Conservation (phyloP, 2,113 vertebrate genomes). For the Oxyura jamaicensis region DNA sequence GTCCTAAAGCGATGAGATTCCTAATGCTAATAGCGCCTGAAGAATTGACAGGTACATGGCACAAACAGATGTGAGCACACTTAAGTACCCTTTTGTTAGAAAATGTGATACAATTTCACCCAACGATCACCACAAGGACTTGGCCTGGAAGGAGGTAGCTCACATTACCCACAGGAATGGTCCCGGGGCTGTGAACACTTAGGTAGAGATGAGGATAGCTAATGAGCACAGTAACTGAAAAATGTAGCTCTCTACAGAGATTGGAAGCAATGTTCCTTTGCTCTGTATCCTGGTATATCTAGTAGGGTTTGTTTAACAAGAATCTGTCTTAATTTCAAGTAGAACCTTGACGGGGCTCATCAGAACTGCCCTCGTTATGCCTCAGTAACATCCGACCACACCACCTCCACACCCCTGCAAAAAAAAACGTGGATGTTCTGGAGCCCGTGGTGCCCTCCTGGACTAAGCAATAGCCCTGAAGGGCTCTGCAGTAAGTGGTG, state of each 20-base stretch:
- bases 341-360: neutral
- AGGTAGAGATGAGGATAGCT: neutral
- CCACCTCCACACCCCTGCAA: neutral
- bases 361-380: neutral
- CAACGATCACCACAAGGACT: neutral
- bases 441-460: neutral
- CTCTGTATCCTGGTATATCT: neutral
- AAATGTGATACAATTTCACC: neutral
- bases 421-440: neutral
- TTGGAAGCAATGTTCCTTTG: neutral
- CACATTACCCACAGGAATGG: neutral
- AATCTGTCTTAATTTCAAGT: neutral
- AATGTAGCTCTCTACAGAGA: neutral
- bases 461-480: neutral
- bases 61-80: neutral
- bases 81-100: neutral
- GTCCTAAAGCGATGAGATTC: neutral
- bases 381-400: neutral
- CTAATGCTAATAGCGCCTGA: neutral
- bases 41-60: neutral
- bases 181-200: neutral
- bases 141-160: neutral
- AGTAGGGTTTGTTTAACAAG: neutral
- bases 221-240: neutral
- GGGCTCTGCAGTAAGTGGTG: neutral